Evolutionary conservation across 23 tunicate species (phyloP).

Genomic region (Botrylloides violaceus): DNA sequence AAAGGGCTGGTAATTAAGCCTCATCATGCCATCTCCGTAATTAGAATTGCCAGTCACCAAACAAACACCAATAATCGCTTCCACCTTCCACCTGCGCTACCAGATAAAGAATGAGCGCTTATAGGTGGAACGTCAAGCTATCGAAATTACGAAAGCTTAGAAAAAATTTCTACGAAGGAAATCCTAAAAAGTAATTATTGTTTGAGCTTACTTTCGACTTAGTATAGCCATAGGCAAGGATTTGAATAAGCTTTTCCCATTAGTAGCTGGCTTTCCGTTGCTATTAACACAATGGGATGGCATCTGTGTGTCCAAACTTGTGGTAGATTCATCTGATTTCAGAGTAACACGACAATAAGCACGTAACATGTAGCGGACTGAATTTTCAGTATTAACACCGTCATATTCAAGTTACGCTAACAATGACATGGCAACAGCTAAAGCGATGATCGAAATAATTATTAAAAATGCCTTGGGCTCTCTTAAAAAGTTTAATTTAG

Average conservation of each 20-base stretch:
- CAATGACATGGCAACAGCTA: no score
- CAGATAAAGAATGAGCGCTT: neutral
- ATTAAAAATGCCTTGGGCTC: no score
- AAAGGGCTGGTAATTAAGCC: no score
- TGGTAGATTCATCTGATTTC: constrained; percentile 10
- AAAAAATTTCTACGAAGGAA: neutral
- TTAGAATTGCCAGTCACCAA: no score
- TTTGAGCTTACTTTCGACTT: constrained; percentile 38
- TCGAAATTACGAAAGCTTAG: constrained; percentile 2
- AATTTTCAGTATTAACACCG: no score
- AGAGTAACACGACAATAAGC: neutral
- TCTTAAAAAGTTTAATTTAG: no score
- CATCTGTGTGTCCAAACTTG: constrained; percentile 16
- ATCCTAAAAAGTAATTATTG: constrained; percentile 4
- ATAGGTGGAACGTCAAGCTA: neutral
- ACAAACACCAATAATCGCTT: neutral
- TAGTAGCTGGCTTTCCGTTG: constrained; percentile 19
- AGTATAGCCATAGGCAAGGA: constrained; percentile 73
- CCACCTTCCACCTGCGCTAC: neutral
- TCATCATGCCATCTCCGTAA: no score
- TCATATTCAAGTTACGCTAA: no score
- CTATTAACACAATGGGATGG: constrained; percentile 1
- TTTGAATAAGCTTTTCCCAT: constrained; percentile 62
- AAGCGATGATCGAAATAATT: no score
- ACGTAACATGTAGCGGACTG: no score